Conservation (phyloP, 2,797 vertebrate species). For the Malurus leucopterus region DNA sequence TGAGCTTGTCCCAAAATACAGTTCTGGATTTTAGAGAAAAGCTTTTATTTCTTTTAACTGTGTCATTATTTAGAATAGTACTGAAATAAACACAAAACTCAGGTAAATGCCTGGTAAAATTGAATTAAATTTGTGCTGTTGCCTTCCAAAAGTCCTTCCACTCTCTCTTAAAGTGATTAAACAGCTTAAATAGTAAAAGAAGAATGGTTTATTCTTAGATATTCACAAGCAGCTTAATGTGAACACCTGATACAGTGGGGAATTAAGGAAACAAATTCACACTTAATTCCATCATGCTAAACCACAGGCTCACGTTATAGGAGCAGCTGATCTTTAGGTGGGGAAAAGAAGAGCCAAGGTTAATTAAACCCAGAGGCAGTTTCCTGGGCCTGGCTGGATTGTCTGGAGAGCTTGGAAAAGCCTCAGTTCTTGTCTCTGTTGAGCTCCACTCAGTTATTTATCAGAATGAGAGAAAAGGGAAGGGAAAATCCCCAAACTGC, state of each 20-base stretch:
- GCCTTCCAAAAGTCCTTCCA: neutral
- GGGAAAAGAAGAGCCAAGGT: neutral
- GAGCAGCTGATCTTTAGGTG: neutral
- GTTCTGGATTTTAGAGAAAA: neutral
- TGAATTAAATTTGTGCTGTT: neutral
- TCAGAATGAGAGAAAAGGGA: neutral
- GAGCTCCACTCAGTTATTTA: neutral
- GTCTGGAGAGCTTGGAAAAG: neutral
- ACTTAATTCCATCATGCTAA: neutral
- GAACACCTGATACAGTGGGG: neutral
- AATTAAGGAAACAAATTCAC: conserved; percentile 23
- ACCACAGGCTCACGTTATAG: neutral
- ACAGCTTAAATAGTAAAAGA: conserved; percentile 8
- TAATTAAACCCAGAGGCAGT: neutral
- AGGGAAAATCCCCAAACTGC: neutral
- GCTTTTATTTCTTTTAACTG: neutral
- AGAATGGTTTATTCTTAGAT: conserved; percentile 23
- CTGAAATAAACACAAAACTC: neutral
- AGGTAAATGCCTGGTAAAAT: neutral
- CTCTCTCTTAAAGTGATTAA: neutral
- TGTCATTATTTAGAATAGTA: neutral
- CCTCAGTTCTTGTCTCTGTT: neutral
- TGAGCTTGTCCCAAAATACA: neutral
- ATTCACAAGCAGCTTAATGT: conserved; percentile 5
- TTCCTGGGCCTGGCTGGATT: neutral